Base-by-base conservation (phyloP, 2,113 vertebrate genomes). In the Harpagus bidentatus region DNA sequence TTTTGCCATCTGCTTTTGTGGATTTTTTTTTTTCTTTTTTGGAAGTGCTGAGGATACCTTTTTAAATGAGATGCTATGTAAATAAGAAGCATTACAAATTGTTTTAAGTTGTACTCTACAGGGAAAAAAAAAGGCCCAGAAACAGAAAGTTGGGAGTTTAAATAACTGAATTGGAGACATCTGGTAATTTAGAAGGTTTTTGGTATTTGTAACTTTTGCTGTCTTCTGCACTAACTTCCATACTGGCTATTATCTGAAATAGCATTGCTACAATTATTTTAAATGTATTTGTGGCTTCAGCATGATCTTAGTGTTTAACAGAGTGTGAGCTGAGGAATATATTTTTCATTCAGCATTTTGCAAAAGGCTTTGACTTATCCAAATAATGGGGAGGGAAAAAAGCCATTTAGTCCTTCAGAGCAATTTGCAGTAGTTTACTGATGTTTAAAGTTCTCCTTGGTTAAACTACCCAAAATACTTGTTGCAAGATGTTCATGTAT, bases 1-100 rank as follows among this genome's bases (percentile, higher is more conserved):
- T 67, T 94, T 96, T 87, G 42, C 87, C 82, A 93, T 95, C 87
- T 97, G 87, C 16, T 58, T 93, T 56, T 42, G 20, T 29, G 40
- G 28, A 16, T 19, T 72, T 71, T 29, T 55, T 22, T 40, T 65
- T 52, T 28, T 13, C 2, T 43, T 61, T 36, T 90, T 73, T 56
- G 38, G 47, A 86, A 85, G 21, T 59, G 29, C 55, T 92, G 83
- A 29, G 19, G 20, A 18, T 93, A 59, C 38, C 28, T 92, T 53
- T 91, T 82, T 14, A 55, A 91, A 58, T 83, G 32, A 82, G 42
- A 23, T 82, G n/a, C 52, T 69, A 0, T 55, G 29, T 78, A 82
- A 72, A n/a, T 76, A 72, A 47, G 43, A 42, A 78, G 50, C 69
- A 31, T 80, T 38, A 45, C 67, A 45, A 66, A 58, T 74, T 58